A percentile compares a stretch with the other conserved stretches of the same genome.
phyloP scores from a whole-genome alignment of 2,113 vertebrate genomes.

The Gallinago undulata region DNA sequence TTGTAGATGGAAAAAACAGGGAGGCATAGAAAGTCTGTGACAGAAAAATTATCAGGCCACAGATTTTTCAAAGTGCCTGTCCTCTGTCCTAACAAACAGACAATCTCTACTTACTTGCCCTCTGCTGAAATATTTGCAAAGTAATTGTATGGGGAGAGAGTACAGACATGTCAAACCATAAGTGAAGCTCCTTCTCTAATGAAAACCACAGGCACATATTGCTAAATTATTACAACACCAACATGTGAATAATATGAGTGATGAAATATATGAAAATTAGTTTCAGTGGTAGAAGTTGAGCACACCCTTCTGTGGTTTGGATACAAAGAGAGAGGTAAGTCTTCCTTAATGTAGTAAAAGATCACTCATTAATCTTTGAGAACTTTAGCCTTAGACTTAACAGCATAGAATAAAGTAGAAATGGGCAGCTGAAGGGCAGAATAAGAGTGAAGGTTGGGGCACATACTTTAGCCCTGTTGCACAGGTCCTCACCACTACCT shows the following conservation, averaged over 20 bases:
- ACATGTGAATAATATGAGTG: not conserved
- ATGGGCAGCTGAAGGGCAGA: not conserved
- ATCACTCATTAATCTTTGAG: not conserved
- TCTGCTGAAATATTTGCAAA: not conserved
- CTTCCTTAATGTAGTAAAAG: not conserved
- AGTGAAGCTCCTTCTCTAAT: not conserved
- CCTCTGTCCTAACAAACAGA: not conserved
- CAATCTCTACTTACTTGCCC: not conserved
- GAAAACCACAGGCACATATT: not conserved
- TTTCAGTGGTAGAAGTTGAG: not conserved
- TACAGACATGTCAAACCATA: not conserved
- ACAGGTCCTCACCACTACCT: not conserved
- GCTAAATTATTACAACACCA: not conserved
- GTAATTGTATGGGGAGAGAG: not conserved
- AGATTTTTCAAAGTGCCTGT: not conserved
- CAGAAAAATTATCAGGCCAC: not conserved
- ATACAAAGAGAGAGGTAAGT: not conserved
- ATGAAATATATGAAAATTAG: conserved; percentile 1
- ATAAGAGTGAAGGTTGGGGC: not conserved
- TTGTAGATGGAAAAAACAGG: not conserved
- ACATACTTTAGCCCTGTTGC: not conserved
- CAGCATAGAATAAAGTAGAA: not conserved
- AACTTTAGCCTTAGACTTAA: not conserved
- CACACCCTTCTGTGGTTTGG: not conserved
- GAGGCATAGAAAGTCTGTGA: not conserved